phyloP scores from a whole-genome alignment of 1,140 invertebrate genomes.

The Drosophila orosa region DNA sequence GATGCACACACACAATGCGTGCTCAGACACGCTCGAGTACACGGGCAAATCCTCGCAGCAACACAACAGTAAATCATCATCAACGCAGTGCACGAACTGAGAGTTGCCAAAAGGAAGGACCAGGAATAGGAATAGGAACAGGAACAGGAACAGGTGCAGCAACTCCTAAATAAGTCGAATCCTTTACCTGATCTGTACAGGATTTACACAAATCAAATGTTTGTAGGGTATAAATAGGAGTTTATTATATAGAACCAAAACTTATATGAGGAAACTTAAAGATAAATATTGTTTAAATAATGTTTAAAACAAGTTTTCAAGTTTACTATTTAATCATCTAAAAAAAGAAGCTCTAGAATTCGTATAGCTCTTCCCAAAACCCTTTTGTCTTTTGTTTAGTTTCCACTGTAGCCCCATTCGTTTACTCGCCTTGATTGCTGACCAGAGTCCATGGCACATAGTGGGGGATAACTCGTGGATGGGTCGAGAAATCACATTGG shows the following conservation, averaged over 20 bases:
- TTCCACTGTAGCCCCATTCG: slow-evolving; percentile 35
- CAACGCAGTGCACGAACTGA: slow-evolving; percentile 55
- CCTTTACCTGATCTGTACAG: not conserved
- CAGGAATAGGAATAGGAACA: not conserved
- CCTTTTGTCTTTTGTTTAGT: not conserved
- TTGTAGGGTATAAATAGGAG: not conserved
- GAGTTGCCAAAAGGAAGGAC: slow-evolving; percentile 30
- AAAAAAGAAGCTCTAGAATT: too few relatives aligned
- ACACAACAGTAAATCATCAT: slow-evolving; percentile 84
- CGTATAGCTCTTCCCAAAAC: too few relatives aligned
- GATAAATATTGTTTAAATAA: not conserved
- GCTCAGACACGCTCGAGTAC: slow-evolving; percentile 74
- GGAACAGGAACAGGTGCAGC: slow-evolving; percentile 23
- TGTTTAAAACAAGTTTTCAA: not conserved
- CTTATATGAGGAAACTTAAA: too few relatives aligned
- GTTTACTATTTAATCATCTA: not conserved
- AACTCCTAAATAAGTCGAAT: slow-evolving; percentile 19
- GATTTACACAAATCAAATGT: slow-evolving; percentile 6
- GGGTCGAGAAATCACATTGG: slow-evolving; percentile 67
- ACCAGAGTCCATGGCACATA: slow-evolving; percentile 37
- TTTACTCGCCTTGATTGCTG: slow-evolving; percentile 58
- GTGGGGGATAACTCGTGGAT: slow-evolving; percentile 1
- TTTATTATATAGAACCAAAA: not conserved
- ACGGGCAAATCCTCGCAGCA: slow-evolving; percentile 77
- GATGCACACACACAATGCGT: slow-evolving; percentile 47